phyloP scores from a whole-genome alignment of 2,888 invertebrate genomes.

The Caenorhabditis sp. region DNA sequence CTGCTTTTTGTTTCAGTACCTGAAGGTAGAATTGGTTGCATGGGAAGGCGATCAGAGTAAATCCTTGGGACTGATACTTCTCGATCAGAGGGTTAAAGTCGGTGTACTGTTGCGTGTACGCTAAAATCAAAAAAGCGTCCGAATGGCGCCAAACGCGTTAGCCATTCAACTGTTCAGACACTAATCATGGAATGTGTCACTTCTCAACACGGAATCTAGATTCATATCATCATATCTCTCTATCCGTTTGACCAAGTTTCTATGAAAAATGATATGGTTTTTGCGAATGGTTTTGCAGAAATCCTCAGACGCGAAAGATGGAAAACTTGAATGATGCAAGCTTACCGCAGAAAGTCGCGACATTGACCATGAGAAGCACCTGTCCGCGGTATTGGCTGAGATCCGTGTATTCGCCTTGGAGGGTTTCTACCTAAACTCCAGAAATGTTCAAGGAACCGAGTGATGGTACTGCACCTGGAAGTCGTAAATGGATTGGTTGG shows the following conservation, averaged over 20 bases:
- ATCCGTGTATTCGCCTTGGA: slow-evolving; percentile 77
- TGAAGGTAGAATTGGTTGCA: slow-evolving; percentile 79
- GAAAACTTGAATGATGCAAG: neutral
- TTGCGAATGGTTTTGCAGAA: slow-evolving; percentile 14
- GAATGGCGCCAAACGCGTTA: slow-evolving; percentile 35
- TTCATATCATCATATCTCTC: slow-evolving; percentile 1
- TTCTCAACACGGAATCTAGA: too few relatives aligned
- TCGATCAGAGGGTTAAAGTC: slow-evolving; percentile 79
- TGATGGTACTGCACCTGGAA: slow-evolving; percentile 63
- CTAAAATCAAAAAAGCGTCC: slow-evolving; percentile 62
- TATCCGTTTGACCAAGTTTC: slow-evolving; percentile 32
- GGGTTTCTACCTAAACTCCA: slow-evolving; percentile 70
- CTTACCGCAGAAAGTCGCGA: slow-evolving; percentile 78
- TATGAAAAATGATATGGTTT: slow-evolving; percentile 21
- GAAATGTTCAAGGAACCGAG: neutral
- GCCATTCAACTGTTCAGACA: slow-evolving; percentile 15
- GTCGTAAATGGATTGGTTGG: slow-evolving; percentile 77
- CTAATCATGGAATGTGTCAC: too few relatives aligned
- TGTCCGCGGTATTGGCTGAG: slow-evolving; percentile 77
- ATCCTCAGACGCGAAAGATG: neutral
- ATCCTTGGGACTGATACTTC: slow-evolving; percentile 72
- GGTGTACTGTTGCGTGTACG: slow-evolving; percentile 79
- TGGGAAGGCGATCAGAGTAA: slow-evolving; percentile 78
- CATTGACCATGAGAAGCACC: slow-evolving; percentile 77
- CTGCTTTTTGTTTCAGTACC: too few relatives aligned